Base-by-base conservation (phyloP, 2,797 vertebrate genomes). In the Podarcis siculus region DNA sequence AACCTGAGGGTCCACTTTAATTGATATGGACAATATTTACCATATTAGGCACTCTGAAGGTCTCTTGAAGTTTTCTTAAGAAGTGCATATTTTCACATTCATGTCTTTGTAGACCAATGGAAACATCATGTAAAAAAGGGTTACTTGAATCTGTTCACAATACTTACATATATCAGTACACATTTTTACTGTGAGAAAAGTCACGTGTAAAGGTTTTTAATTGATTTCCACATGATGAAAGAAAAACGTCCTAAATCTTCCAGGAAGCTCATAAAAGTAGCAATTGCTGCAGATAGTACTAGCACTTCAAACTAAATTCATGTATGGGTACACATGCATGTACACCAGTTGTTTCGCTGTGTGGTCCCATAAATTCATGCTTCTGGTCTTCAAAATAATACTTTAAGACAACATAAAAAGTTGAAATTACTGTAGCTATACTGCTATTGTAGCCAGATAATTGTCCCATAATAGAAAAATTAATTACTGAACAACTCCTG, bases 401-500 rank as follows among this genome's bases (percentile, higher is more conserved):
- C 49, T 35, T 30, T 15, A 82, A 69, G 27, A 69, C 21, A 58
- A 85, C 2, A 25, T 66, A 42, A 64, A 30, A 37, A 42, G 17
- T 78, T 77, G 30, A 86, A 82, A 35, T 66, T 9, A 45, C 32
- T 67, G 58, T 10, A 5, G 35, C 13, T 17, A 32, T 13, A 45
- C 58, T 45, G 8, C 9, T 45, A 55, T 49, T 86, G 12, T 30
- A 72, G n/a, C 32, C 45, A 80, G 8, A 79, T 49, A 55, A 67
- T 87, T 87, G 9, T 39, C n/a, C 23, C 27, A 79, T 81, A 58
- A 37, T 61, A 75, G 13, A 13, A 79, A 30, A 55, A 35, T 64
- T 35, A 61, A 79, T 35, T n/a, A 58, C 58, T 61, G 21, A 64
- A 61, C 35, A 19, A 37, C 25, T 79, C 90, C 91, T 79, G 85